phyloP scores from a whole-genome alignment of 2,888 invertebrate genomes.

The Acanthosepion pharaonis region DNA sequence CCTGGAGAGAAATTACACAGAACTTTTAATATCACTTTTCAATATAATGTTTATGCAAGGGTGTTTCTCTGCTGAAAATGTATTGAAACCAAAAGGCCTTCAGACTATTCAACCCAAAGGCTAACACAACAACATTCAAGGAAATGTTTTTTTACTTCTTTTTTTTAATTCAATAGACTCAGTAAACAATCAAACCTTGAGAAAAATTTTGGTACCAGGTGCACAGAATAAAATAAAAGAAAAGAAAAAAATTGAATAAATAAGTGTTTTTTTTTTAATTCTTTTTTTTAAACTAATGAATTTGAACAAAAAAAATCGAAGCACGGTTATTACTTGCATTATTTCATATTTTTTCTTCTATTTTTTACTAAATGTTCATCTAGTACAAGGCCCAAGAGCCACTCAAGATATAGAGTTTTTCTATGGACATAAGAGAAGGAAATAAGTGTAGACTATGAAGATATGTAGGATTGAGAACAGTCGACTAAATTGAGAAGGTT shows the following conservation, averaged over 20 bases:
- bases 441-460: too few relatives aligned
- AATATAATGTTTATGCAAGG: conserved; percentile 21
- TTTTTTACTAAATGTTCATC: too few relatives aligned
- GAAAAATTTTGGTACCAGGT: background rate
- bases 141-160: background rate
- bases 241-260: background rate
- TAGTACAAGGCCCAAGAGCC: too few relatives aligned
- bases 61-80: background rate
- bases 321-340: background rate
- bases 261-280: background rate
- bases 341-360: background rate
- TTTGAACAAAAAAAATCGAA: background rate
- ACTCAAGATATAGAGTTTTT: too few relatives aligned
- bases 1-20: background rate
- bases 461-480: too few relatives aligned
- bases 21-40: conserved; percentile 2
- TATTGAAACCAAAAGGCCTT: background rate
- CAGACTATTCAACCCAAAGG: background rate
- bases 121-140: background rate
- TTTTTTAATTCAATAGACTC: background rate
- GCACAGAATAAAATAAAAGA: background rate
- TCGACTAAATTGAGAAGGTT: too few relatives aligned
- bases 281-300: background rate
- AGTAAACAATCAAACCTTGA: conserved; percentile 1
- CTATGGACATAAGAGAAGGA: too few relatives aligned